Conservation (phyloP, 2,888 invertebrate species). For the Caenorhabditis angaria region DNA sequence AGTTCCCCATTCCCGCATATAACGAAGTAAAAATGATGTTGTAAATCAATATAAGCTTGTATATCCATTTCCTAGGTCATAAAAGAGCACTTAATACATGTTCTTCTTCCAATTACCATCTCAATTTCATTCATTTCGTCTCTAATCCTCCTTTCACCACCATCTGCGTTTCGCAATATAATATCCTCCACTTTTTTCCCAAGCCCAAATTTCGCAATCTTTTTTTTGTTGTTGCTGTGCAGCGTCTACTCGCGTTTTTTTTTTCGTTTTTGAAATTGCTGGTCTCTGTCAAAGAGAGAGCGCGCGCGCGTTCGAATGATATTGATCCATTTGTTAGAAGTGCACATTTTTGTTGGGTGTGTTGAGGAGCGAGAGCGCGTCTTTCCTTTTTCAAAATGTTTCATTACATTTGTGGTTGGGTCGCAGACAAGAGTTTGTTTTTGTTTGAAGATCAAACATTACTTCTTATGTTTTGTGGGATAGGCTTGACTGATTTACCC, state of each 20-base stretch:
- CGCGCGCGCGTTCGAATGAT: neutral
- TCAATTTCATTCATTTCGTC: neutral
- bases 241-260: neutral
- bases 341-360: neutral
- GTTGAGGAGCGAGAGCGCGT: too few species aligned
- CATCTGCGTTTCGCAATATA: neutral
- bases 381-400: too few species aligned
- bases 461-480: too few species aligned
- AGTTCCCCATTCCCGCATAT: too few species aligned
- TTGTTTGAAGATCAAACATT: too few species aligned
- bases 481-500: too few species aligned
- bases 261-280: neutral
- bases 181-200: too few species aligned
- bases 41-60: too few species aligned
- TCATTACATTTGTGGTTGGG: too few species aligned
- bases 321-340: conserved; percentile 1
- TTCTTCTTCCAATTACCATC: neutral
- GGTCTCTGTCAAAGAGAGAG: too few species aligned
- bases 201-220: neutral
- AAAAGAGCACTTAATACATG: neutral
- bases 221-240: neutral
- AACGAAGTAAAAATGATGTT: too few species aligned
- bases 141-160: neutral
- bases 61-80: neutral
- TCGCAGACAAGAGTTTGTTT: too few species aligned